Conservation (phyloP, 2,113 vertebrate genomes). For the Rhizomys pruinosus region DNA sequence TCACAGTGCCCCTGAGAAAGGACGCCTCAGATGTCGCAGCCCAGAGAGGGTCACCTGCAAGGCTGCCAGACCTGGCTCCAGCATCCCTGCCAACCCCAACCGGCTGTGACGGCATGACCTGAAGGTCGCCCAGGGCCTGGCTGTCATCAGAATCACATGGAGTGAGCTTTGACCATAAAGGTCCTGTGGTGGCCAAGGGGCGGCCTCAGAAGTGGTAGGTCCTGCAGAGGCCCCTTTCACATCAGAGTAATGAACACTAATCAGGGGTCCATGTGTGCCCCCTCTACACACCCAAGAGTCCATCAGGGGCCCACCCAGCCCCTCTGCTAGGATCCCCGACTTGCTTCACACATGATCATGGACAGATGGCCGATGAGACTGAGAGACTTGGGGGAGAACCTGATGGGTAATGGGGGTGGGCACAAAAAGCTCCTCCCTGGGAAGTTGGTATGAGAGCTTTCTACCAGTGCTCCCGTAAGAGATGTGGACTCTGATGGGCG, state of each 20-base stretch:
- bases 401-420: neutral
- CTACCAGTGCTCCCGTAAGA: neutral
- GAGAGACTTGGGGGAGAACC: neutral
- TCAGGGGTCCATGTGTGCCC: neutral
- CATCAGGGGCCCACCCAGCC: neutral
- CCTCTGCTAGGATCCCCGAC: neutral
- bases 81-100: neutral
- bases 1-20: neutral
- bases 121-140: slow-evolving; percentile 4
- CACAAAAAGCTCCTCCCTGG: neutral
- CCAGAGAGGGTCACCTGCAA: neutral
- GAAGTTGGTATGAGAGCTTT: neutral
- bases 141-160: neutral
- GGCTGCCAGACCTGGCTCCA: neutral
- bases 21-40: neutral
- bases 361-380: neutral
- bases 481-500: neutral
- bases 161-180: neutral
- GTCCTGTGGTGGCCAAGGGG: neutral
- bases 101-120: neutral
- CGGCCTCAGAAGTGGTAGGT: neutral
- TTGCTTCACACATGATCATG: neutral
- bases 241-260: neutral
- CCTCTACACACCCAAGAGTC: neutral
- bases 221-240: neutral